Evolutionary conservation across 2,888 invertebrate genomes (phyloP).

Genomic region (Athalia rosae): DNA sequence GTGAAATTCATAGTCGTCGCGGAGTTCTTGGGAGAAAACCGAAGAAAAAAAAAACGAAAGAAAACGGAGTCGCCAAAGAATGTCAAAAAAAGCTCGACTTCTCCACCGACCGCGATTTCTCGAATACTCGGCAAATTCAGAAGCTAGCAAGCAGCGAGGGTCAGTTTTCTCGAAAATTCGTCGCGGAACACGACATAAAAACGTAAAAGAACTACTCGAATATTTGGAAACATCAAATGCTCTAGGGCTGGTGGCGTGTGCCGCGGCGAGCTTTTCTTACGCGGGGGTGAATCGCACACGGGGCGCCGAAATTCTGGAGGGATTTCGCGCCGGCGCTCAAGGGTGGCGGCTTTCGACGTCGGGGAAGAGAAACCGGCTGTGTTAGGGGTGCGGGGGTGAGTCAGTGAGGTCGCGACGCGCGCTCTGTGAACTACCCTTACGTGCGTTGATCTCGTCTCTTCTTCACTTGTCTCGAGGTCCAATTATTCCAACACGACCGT

Average conservation of each 20-base stretch:
- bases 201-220: too few relatives aligned
- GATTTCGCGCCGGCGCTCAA: slow-evolving; percentile 40
- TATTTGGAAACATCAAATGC: background rate
- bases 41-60: too few relatives aligned
- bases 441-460: slow-evolving; percentile 51
- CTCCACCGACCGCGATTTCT: too few relatives aligned
- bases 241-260: background rate
- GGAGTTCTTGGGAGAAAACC: too few relatives aligned
- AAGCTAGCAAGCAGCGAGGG: too few relatives aligned
- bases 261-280: background rate
- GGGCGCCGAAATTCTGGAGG: slow-evolving; percentile 11
- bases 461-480: background rate
- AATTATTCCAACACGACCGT: background rate
- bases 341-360: slow-evolving; percentile 47
- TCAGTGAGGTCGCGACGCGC: slow-evolving; percentile 74
- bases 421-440: slow-evolving; percentile 72
- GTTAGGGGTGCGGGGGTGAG: slow-evolving; percentile 68
- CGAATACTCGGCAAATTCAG: too few relatives aligned
- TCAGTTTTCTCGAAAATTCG: too few relatives aligned
- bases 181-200: too few relatives aligned
- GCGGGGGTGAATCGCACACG: background rate
- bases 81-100: too few relatives aligned
- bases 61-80: too few relatives aligned
- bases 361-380: slow-evolving; percentile 51
- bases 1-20: too few relatives aligned